Conservation (phyloP, 2,797 vertebrate species). For the Ctenopoma kingsleyae region DNA sequence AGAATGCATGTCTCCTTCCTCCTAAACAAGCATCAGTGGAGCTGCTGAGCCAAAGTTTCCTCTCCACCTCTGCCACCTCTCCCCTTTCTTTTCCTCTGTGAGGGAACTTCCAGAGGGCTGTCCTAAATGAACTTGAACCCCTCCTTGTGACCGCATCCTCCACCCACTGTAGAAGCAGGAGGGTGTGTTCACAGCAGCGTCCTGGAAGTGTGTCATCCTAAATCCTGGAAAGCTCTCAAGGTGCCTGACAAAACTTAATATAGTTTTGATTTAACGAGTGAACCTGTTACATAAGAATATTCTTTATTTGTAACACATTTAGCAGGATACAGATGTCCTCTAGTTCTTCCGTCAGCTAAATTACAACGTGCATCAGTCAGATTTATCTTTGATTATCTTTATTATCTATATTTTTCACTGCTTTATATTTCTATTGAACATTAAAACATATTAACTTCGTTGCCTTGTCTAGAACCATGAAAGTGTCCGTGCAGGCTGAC, state of each 20-base stretch:
- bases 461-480: not conserved
- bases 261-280: no score
- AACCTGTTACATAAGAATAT: no score
- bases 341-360: no score
- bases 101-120: conserved; percentile 44
- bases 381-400: not conserved
- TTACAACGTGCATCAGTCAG: no score
- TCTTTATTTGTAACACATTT: no score
- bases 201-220: conserved; percentile 34
- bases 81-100: conserved; percentile 3
- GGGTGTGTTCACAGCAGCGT: conserved; percentile 50
- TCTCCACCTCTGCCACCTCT: not conserved
- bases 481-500: not conserved
- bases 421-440: not conserved
- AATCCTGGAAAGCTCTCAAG: conserved; percentile 2
- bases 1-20: conserved; percentile 66
- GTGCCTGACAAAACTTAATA: no score
- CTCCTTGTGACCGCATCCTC: conserved; percentile 67
- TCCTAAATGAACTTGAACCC: conserved; percentile 66
- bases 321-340: no score
- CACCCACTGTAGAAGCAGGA: conserved; percentile 57
- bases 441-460: not conserved
- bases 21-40: not conserved
- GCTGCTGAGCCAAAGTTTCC: not conserved
- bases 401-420: not conserved